Evolutionary conservation across 2,113 vertebrate species (phyloP), one percentile per base, ranked within the genome.

Genomic region (Hydropotes inermis): DNA sequence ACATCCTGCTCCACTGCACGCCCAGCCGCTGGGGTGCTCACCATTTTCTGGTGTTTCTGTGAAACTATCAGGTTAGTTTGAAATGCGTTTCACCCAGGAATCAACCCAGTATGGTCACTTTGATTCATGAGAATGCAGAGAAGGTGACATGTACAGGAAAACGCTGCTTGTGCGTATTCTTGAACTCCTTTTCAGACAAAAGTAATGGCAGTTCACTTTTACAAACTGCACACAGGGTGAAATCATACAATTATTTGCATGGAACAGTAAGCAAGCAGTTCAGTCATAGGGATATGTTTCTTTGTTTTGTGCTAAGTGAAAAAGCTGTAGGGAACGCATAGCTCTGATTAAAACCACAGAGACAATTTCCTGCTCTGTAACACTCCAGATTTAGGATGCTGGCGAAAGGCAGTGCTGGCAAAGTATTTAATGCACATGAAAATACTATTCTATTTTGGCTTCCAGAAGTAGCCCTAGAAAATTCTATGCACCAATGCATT

Each of bases 321-420:
- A 98, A 95, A 57, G 95, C 91, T 95, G 39, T 74, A 87, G 57
- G 97, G 97, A 94, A 94, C 60, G 45, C 17, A 33, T 84, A 96
- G 96, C 96, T 96, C 39, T 94, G 97, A 96, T 86, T 60, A 92
- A 97, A 96, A 94, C 57, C 78, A 95, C 3, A 96, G 76, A 43
- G 47, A 97, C 19, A 79, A 52, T 58, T 95, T 84, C 28, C 60
- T 85, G 67, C 97, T 89, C 76, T 67, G 90, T 87, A 64, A 96
- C 86, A 89, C 83, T 95, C 96, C 95, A 58, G 93, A 45, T 67
- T 54, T 19, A 96, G 74, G 52, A 95, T 43, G 97, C 97, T 96
- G 97, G 97, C 97, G 50, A 70, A 97, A 98, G 97, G 97, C 98
- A 97, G 97, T 94, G 96, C 97, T 97, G 97, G 97, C 97, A 45